These are phyloP conservation scores for Melipona bicolor DNA, from an alignment of 2,888 invertebrate genomes.

Conservation along the genomic window DNA sequence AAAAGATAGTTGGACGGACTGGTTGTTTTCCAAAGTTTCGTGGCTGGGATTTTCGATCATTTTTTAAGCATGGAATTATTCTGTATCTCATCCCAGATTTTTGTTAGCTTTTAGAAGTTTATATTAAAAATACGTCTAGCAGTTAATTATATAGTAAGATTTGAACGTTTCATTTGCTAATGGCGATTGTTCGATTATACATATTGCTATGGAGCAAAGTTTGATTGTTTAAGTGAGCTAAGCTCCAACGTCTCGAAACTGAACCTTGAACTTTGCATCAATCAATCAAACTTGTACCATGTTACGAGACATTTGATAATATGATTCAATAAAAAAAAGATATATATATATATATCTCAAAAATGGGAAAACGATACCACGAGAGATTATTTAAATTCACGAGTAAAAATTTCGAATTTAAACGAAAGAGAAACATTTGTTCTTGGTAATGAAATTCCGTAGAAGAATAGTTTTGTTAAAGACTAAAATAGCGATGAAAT, in stretches of 20 bases:
- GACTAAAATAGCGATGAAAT: background rate
- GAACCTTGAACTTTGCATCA: background rate
- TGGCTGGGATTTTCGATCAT: no score
- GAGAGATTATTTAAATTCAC: fast-evolving
- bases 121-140: no score
- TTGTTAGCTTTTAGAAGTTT: no score
- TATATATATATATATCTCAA: no score
- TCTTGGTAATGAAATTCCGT: background rate
- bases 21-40: no score
- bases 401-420: background rate
- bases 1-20: no score
- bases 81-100: no score
- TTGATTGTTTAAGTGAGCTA: background rate
- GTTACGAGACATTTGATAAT: background rate
- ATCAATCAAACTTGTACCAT: background rate
- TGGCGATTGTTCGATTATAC: background rate
- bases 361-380: background rate
- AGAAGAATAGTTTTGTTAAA: background rate
- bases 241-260: background rate
- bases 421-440: background rate
- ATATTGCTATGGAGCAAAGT: background rate
- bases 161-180: background rate
- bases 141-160: background rate
- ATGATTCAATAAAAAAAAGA: background rate
- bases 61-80: no score